A percentile compares a stretch with the other conserved stretches of the same genome.
Evolutionary conservation across 2,797 vertebrate species (phyloP).

Genomic region (Poecilia velifera): DNA sequence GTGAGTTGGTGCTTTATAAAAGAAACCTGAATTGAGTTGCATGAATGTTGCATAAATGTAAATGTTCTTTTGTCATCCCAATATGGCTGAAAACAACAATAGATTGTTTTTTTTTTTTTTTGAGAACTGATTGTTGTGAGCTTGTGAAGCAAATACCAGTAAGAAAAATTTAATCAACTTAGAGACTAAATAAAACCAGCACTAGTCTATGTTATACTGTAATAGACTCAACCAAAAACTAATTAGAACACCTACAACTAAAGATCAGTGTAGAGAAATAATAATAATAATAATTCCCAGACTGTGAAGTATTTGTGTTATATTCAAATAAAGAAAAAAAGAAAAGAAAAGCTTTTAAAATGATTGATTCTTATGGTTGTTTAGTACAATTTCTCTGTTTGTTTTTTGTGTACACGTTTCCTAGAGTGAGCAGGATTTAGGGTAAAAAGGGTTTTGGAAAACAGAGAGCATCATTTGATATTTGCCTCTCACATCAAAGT

Average conservation of each 20-base stretch:
- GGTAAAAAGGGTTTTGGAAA: background rate
- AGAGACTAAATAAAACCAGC: background rate
- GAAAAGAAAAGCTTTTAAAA: background rate
- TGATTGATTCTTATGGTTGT: background rate
- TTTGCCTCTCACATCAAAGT: slow-evolving; percentile 60
- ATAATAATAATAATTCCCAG: background rate
- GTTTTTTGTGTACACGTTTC: background rate
- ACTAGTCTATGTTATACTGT: background rate
- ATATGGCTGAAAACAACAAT: background rate
- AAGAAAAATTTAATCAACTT: background rate
- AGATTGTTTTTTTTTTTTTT: background rate
- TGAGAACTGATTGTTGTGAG: background rate
- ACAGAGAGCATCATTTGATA: slow-evolving; percentile 44
- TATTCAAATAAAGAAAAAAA: background rate
- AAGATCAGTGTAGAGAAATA: background rate
- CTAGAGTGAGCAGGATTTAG: background rate
- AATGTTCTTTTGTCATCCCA: background rate
- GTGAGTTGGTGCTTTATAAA: background rate
- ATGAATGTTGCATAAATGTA: background rate
- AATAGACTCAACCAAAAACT: background rate
- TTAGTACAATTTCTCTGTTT: background rate
- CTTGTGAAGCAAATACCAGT: background rate
- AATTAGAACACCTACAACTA: background rate
- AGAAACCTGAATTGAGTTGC: background rate
- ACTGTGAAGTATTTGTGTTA: background rate